Evolutionary conservation across 2,797 vertebrate species (phyloP), one percentile per base, ranked within the genome.

Genomic region (Neoniphon sammara): DNA sequence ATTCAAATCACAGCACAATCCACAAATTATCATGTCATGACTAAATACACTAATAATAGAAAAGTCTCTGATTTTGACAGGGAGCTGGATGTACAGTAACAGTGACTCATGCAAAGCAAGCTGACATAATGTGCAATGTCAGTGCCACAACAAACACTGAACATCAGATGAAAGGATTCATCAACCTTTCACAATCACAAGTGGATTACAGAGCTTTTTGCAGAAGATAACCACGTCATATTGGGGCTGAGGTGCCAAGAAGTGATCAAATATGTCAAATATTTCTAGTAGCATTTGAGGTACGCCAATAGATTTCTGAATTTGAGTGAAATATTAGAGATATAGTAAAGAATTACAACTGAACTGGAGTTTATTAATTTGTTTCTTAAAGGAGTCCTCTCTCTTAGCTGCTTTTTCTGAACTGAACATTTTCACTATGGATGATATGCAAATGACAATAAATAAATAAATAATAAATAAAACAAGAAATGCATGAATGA

Each of bases 81-180:
- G 6, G n/a, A 57, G 64, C 12, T 14, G 59, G 66, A 65, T 55
- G 46, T 27, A 57, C 0, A 18, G 34, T 63, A 70, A 86, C 66
- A 71, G 66, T 61, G 71, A 66, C 39, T 64, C 62, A 65, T 25
- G 64, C 75, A 73, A 52, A 70, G 52, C 61, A 54, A 27, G 52
- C 64, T 47, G 70, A 59, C 34, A 68, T 63, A 73, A 82, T 80
- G 71, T 72, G 58, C 15, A 46, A 46, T 46, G 14, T 17, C 44
- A 17, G 44, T 54, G 61, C 61, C 58, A 64, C 73, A 60, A 75
- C 64, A 85, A 77, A 83, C 76, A 63, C 58, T 56, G 70, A 57
- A 82, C 68, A 67, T 65, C 57, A 67, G 73, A 84, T 83, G 55
- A 86, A 87, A 82, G 82, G 67, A 70, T 7, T 1, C 10, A 36